These are phyloP conservation scores for Epinotia demarniana DNA, from an alignment of 2,888 invertebrate species.

Conservation along the genomic window DNA sequence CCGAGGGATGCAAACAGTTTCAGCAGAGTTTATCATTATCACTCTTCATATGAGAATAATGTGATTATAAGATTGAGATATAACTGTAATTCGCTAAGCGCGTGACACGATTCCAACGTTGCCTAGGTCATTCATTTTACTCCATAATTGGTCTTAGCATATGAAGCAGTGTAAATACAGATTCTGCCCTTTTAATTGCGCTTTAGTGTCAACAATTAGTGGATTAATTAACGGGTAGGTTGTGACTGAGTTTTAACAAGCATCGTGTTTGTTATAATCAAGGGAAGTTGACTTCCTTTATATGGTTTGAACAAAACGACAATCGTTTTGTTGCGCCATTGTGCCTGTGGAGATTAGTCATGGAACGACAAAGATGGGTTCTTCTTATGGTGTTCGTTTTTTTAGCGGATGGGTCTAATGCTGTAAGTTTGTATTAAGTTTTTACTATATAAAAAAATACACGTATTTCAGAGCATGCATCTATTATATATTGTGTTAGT, in stretches of 20 bases:
- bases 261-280: conserved; percentile 25
- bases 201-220: conserved; percentile 27
- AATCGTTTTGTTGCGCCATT: conserved; percentile 28
- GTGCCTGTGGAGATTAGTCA: conserved; percentile 40
- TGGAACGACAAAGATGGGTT: conserved; percentile 55
- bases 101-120: neutral
- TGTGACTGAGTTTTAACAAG: conserved; percentile 8
- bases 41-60: too few species aligned
- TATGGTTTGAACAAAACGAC: conserved; percentile 45
- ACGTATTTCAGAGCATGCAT: too few species aligned
- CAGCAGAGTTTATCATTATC: too few species aligned
- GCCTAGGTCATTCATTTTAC: neutral
- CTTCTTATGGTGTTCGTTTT: conserved; percentile 56
- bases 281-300: conserved; percentile 49
- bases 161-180: conserved; percentile 28
- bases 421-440: conserved; percentile 61
- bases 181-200: conserved; percentile 13
- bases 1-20: too few species aligned
- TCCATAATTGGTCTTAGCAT: neutral
- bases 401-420: conserved; percentile 55
- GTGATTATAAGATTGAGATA: too few species aligned
- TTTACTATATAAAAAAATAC: too few species aligned
- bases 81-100: neutral
- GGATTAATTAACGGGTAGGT: conserved; percentile 33
- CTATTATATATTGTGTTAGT: too few species aligned